phyloP scores from a whole-genome alignment of 2,797 vertebrate species.

The Anomalospiza imberbis region DNA sequence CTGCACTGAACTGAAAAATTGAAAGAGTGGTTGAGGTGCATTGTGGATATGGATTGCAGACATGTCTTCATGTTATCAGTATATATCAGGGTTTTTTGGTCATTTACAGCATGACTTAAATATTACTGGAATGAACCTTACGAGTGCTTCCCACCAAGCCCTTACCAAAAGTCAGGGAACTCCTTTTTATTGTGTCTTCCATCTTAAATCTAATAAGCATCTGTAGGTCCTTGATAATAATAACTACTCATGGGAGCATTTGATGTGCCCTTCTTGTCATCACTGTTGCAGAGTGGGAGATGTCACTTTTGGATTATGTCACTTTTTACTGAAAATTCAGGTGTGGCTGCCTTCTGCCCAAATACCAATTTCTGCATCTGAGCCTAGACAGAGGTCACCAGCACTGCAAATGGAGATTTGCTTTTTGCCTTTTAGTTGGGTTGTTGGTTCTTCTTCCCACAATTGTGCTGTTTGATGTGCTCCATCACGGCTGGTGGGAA shows the following conservation, averaged over 20 bases:
- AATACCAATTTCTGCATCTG: neutral
- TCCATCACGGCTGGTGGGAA: neutral
- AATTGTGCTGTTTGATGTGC: neutral
- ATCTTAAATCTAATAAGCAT: neutral
- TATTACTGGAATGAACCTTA: neutral
- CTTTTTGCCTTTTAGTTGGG: neutral
- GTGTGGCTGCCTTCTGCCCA: neutral
- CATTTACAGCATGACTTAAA: neutral
- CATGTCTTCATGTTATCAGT: neutral
- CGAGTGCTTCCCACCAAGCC: neutral
- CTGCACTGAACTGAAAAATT: neutral
- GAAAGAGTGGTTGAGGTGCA: neutral
- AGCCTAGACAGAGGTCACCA: neutral
- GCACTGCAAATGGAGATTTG: neutral
- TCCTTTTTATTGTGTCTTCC: neutral
- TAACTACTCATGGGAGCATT: neutral
- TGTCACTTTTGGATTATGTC: neutral
- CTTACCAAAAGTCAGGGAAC: neutral
- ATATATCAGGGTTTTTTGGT: neutral
- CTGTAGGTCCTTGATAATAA: neutral
- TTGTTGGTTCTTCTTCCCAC: neutral
- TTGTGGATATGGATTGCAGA: neutral
- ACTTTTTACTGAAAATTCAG: neutral
- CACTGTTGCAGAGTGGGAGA: neutral
- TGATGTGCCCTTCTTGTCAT: neutral